Evolutionary conservation across 2,113 vertebrate species (phyloP).

Genomic region (Elgaria multicarinata): DNA sequence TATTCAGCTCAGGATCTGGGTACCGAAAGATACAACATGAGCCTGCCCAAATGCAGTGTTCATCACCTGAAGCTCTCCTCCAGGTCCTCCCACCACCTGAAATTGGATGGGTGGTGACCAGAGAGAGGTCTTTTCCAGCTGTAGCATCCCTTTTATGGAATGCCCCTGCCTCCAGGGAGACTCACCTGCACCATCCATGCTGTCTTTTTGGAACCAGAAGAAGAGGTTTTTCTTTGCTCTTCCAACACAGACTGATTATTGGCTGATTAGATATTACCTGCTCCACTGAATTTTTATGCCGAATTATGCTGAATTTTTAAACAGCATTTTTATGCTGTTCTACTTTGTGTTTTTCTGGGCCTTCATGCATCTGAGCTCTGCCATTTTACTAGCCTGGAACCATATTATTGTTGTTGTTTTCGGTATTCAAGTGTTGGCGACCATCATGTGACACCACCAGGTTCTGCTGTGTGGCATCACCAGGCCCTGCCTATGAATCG

Average conservation of each 20-base stretch:
- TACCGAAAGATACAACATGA: neutral
- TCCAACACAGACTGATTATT: neutral
- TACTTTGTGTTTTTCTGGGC: neutral
- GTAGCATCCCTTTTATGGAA: neutral
- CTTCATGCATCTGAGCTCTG: too few relatives aligned
- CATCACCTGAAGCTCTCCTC: too few relatives aligned
- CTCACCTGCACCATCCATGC: neutral
- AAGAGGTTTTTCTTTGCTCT: neutral
- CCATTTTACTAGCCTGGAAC: too few relatives aligned
- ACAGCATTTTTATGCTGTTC: neutral
- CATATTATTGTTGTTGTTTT: too few relatives aligned
- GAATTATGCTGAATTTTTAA: too few relatives aligned
- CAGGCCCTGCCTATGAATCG: too few relatives aligned
- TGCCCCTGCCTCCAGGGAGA: too few relatives aligned
- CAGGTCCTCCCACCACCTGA: neutral
- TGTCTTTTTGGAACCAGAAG: neutral
- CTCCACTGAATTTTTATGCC: neutral
- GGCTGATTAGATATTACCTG: neutral
- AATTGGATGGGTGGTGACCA: neutral
- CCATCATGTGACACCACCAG: too few relatives aligned
- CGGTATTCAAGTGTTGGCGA: too few relatives aligned
- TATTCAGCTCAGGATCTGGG: neutral
- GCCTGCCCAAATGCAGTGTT: neutral
- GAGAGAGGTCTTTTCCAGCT: neutral
- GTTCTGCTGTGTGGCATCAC: too few relatives aligned